Evolutionary conservation across 2,797 vertebrate genomes (phyloP).

Genomic region (Lagocephalus sceleratus): DNA sequence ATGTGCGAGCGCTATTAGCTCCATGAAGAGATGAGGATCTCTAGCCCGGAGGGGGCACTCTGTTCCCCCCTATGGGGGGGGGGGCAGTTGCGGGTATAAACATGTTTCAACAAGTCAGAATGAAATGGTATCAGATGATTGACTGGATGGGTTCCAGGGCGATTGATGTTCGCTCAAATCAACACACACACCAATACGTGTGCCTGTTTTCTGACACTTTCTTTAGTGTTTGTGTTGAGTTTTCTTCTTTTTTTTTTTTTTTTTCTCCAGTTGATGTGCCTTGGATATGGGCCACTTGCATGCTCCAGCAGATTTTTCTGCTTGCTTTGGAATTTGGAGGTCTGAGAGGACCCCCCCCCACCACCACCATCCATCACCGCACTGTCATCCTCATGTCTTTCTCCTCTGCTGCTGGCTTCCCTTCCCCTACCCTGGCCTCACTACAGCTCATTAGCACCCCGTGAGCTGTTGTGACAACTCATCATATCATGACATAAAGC

Average conservation of each 20-base stretch:
- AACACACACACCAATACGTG: neutral
- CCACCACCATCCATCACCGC: slow-evolving; percentile 78
- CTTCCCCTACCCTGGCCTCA: slow-evolving; percentile 56
- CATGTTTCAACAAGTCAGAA: slow-evolving; percentile 29
- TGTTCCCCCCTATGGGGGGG: slow-evolving; percentile 34
- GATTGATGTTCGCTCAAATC: slow-evolving; percentile 38
- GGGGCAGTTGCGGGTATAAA: slow-evolving; percentile 32
- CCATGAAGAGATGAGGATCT: slow-evolving; percentile 45
- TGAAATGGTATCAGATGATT: slow-evolving; percentile 35
- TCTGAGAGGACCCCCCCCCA: slow-evolving; percentile 65
- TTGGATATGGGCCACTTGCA: slow-evolving; percentile 65
- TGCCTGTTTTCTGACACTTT: slow-evolving; percentile 7
- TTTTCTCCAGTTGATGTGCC: slow-evolving; percentile 48
- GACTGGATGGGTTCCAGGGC: slow-evolving; percentile 29
- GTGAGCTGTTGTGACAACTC: slow-evolving; percentile 80
- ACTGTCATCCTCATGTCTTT: slow-evolving; percentile 67
- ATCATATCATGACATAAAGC: slow-evolving; percentile 83
- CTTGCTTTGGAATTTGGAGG: slow-evolving; percentile 78
- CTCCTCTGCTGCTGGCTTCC: slow-evolving; percentile 17
- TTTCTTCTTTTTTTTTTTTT: slow-evolving; percentile 31
- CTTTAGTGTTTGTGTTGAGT: slow-evolving; percentile 6
- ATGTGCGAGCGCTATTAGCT: slow-evolving; percentile 9
- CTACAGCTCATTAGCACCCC: slow-evolving; percentile 80
- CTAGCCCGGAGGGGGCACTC: slow-evolving; percentile 56
- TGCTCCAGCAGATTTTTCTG: slow-evolving; percentile 69